phyloP scores from a whole-genome alignment of 2,797 vertebrate species.

The Sebastes dallii region DNA sequence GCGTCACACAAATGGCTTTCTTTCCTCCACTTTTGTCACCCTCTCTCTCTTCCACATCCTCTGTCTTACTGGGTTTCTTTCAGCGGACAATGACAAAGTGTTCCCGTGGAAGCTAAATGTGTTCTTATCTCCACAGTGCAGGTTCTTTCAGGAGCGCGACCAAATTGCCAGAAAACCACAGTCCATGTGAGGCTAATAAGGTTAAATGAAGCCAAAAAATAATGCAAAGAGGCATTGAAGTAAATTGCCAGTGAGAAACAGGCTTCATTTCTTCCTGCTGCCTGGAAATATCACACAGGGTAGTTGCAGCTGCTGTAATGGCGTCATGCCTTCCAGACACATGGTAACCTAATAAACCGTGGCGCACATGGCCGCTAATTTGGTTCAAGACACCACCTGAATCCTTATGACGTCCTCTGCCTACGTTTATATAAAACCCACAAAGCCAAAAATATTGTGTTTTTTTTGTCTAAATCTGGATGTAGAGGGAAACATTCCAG shows the following conservation, averaged over 20 bases:
- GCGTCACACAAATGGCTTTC: not conserved
- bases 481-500: not conserved
- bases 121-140: constrained; percentile 60
- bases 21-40: constrained; percentile 27
- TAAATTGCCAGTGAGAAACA: constrained; percentile 40
- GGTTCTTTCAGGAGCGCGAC: constrained; percentile 18
- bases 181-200: constrained; percentile 28
- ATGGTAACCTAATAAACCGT: constrained; percentile 34
- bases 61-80: constrained; percentile 16
- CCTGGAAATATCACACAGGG: constrained; percentile 30
- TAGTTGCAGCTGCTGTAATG: constrained; percentile 8
- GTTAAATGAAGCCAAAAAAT: constrained; percentile 57
- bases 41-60: not conserved
- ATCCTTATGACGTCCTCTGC: constrained; percentile 10
- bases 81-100: constrained; percentile 34
- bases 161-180: constrained; percentile 16
- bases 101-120: not conserved
- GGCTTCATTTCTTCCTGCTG: constrained; percentile 1
- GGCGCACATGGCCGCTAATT: constrained; percentile 29
- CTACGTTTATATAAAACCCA: constrained; percentile 1
- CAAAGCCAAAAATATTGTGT: not conserved
- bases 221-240: constrained; percentile 28
- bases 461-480: not conserved
- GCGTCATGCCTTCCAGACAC: constrained; percentile 32
- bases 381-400: constrained; percentile 45